phyloP scores from a whole-genome alignment of 1,140 invertebrate species.

The Drosophila nikananu region DNA sequence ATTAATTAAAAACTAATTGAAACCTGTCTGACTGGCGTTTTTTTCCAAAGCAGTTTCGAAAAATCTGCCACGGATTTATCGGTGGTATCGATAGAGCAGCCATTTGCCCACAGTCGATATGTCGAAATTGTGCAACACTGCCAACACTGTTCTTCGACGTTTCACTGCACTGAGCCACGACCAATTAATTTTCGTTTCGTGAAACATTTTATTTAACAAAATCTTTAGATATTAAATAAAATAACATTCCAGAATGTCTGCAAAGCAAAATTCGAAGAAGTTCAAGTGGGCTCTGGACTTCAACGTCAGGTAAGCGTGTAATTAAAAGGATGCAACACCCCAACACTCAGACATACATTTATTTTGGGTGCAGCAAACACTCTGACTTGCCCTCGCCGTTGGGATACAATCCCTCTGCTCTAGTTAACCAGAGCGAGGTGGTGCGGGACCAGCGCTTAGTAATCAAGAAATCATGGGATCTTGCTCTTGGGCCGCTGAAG shows the following conservation, averaged over 20 bases:
- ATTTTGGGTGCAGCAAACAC: slow-evolving; percentile 65
- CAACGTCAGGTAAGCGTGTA: slow-evolving; percentile 57
- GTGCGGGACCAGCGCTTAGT: slow-evolving; percentile 92
- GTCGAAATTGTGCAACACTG: slow-evolving; percentile 22
- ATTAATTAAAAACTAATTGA: slow-evolving; percentile 62
- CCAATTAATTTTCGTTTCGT: slow-evolving; percentile 35
- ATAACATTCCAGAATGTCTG: slow-evolving; percentile 63
- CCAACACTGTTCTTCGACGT: neutral
- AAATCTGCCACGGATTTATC: neutral
- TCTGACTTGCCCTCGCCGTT: slow-evolving; percentile 91
- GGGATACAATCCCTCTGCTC: slow-evolving; percentile 91
- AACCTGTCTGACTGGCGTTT: slow-evolving; percentile 18
- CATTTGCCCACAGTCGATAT: neutral
- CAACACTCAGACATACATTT: slow-evolving; percentile 4
- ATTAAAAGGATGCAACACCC: neutral
- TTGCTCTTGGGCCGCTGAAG: slow-evolving; percentile 95
- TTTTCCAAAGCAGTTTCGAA: slow-evolving; percentile 24
- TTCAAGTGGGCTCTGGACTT: slow-evolving; percentile 82
- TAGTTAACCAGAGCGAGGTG: slow-evolving; percentile 90
- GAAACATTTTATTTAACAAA: slow-evolving; percentile 44
- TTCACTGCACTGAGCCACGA: slow-evolving; percentile 11
- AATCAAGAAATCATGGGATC: slow-evolving; percentile 98
- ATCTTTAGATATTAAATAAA: slow-evolving; percentile 48
- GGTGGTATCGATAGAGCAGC: slow-evolving; percentile 5
- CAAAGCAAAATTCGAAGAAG: slow-evolving; percentile 77